Percentiles rank a stretch among this genome's conserved stretches.
Conservation (phyloP, 2,797 vertebrate species). For the Dallia pectoralis region DNA sequence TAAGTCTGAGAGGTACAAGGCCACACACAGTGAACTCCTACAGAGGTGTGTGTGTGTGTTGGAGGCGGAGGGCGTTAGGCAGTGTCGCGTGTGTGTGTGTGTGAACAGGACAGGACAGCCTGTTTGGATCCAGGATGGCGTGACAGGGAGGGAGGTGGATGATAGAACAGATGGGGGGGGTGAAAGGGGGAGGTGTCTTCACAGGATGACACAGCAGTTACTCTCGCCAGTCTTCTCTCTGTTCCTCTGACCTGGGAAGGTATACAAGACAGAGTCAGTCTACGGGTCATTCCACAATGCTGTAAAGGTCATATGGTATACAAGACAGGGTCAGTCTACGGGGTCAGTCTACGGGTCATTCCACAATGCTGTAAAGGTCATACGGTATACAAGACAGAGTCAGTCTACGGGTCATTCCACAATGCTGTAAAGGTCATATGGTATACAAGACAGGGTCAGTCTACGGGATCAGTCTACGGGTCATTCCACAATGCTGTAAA, state of each 20-base stretch:
- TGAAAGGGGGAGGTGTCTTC: slow-evolving; percentile 68
- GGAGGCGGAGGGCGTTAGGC: too few relatives aligned
- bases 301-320: too few relatives aligned
- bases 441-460: background rate
- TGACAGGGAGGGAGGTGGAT: slow-evolving; percentile 28
- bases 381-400: slow-evolving; percentile 23
- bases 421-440: too few relatives aligned
- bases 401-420: background rate
- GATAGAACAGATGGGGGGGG: slow-evolving; percentile 31
- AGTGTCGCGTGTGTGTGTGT: slow-evolving; percentile 55
- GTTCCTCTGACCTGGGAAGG: slow-evolving; percentile 89
- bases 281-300: background rate
- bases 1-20: slow-evolving; percentile 17
- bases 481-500: too few relatives aligned
- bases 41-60: slow-evolving; percentile 20
- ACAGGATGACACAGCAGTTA: slow-evolving; percentile 99
- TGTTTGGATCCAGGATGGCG: background rate
- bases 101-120: slow-evolving; percentile 67
- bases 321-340: background rate
- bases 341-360: too few relatives aligned
- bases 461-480: too few relatives aligned
- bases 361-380: too few relatives aligned
- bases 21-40: background rate
- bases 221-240: slow-evolving; percentile 98
- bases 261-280: slow-evolving; percentile 16